Conservation (phyloP, 2,113 vertebrate genomes). For the Okapia johnstoni region DNA sequence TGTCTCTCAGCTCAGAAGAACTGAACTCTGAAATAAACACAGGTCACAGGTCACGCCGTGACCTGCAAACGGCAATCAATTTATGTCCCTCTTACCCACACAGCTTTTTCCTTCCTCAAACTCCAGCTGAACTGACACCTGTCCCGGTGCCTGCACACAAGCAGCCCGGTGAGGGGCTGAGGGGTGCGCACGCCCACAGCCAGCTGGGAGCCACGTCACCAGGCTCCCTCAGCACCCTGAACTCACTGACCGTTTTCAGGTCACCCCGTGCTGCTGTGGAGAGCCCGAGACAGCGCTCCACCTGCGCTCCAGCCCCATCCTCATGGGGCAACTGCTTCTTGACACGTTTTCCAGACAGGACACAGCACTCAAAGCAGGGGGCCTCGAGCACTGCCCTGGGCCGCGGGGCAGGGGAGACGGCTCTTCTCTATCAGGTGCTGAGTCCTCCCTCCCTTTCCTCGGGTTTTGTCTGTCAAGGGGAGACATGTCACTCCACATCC, state of each 20-base stretch:
- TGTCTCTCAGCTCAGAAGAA: not conserved
- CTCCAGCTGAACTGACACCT: not conserved
- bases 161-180: not conserved
- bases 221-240: fast-evolving
- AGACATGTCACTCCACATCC: not conserved
- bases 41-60: not conserved
- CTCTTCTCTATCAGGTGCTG: not conserved
- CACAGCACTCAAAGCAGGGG: not conserved
- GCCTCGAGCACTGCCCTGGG: not conserved
- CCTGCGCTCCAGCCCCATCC: not conserved
- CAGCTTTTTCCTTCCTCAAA: fast-evolving
- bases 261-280: not conserved
- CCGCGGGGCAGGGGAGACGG: fast-evolving
- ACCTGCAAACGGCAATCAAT: not conserved
- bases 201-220: fast-evolving
- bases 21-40: not conserved
- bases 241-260: not conserved
- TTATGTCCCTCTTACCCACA: not conserved
- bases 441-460: too few relatives aligned
- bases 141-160: fast-evolving
- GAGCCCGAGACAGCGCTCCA: not conserved
- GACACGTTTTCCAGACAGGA: not conserved
- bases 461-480: not conserved
- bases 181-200: not conserved
- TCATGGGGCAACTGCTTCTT: fast-evolving